Conservation (phyloP, 2,113 vertebrate species). For the Toxostoma redivivum region DNA sequence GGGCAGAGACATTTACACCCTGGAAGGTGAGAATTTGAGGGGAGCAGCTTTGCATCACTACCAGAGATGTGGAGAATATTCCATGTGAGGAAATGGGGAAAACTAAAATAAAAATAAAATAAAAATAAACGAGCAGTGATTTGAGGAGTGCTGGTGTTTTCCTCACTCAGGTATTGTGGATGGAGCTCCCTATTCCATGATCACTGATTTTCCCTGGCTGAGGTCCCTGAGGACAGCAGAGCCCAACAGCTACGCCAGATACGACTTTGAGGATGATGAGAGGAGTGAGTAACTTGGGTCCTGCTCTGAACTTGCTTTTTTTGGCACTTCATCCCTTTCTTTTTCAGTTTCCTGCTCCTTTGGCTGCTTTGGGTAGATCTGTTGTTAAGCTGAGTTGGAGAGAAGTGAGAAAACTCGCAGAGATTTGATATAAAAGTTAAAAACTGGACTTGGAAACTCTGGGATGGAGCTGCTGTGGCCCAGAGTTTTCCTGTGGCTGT, state of each 20-base stretch:
- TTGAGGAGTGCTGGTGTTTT: background rate
- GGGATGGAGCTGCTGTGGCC: background rate
- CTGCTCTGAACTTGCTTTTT: no score
- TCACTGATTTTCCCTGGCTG: constrained; percentile 97
- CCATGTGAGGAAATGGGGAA: background rate
- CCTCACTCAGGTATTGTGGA: constrained; percentile 84
- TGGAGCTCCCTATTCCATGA: constrained; percentile 93
- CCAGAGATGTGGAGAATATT: no score
- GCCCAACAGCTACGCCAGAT: constrained; percentile 94
- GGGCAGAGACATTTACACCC: constrained; percentile 95
- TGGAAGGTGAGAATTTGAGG: constrained; percentile 82
- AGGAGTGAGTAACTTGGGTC: constrained; percentile 81
- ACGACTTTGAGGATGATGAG: constrained; percentile 97
- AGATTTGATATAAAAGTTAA: background rate
- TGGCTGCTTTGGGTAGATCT: background rate
- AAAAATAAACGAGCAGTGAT: accelerated
- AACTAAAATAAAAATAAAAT: no score
- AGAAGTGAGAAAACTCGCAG: background rate
- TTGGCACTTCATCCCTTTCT: background rate
- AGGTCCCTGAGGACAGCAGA: constrained; percentile 91
- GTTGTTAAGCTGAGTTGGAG: background rate
- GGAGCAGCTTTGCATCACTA: background rate
- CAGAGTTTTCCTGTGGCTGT: no score
- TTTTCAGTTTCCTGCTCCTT: background rate
- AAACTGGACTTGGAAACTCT: background rate